These are phyloP conservation scores for Bombylius discolor DNA, from an alignment of 2,888 invertebrate genomes.

Conservation along the genomic window DNA sequence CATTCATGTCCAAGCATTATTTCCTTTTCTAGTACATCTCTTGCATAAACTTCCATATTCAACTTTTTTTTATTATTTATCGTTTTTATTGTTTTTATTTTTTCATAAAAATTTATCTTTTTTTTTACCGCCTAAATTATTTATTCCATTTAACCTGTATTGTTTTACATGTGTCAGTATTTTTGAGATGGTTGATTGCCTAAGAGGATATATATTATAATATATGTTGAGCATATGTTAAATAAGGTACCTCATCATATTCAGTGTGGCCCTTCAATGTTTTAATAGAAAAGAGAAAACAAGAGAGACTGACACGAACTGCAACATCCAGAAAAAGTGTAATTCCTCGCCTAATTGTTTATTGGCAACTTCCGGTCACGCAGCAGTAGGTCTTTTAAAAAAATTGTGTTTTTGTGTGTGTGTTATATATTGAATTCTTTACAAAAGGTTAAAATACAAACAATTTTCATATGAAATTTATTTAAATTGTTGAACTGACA, in stretches of 20 bases:
- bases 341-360: slow-evolving; percentile 14
- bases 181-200: not conserved
- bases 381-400: slow-evolving; percentile 10
- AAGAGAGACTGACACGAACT: slow-evolving; percentile 1
- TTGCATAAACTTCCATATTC: too few species aligned
- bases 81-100: too few species aligned
- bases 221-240: slow-evolving; percentile 10
- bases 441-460: too few species aligned
- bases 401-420: too few species aligned
- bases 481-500: too few species aligned
- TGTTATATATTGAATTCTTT: too few species aligned
- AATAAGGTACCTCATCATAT: not conserved
- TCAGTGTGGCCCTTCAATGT: too few species aligned
- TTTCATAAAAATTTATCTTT: too few species aligned
- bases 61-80: too few species aligned
- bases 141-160: slow-evolving; percentile 4
- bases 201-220: not conserved
- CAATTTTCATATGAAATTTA: too few species aligned
- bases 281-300: too few species aligned
- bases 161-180: not conserved
- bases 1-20: too few species aligned
- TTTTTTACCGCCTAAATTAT: not conserved
- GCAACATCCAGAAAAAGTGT: slow-evolving; percentile 2
- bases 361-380: slow-evolving; percentile 17
- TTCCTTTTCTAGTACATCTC: not conserved